Base-by-base conservation (phyloP, 2,797 vertebrate species). In the Menidia menidia region DNA sequence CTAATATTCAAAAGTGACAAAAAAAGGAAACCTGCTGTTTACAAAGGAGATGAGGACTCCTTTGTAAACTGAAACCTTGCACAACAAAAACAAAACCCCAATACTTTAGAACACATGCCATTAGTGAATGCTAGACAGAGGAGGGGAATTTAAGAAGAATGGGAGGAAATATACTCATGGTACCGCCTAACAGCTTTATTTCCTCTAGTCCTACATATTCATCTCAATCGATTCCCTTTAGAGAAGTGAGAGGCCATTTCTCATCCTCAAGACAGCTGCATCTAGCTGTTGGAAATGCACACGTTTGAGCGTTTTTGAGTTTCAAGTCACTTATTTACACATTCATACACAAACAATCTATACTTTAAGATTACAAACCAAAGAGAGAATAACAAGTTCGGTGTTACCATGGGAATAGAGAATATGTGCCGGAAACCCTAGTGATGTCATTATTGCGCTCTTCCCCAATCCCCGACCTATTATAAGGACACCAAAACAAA, bases 161-260 rank as follows among this genome's bases (percentile, higher is more conserved):
- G 16, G 41, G 33, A 56, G 61, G 15, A 63, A 69, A 81, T 68
- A 44, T 31, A 70, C 56, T 82, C 51, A 68, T 42, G 68, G 77
- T 84, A 51, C 51, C 56, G 58, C 60, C 69, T 73, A 82, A 86
- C 81, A 58, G 64, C 79, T 87, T 60, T 55, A 78, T 89, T 87
- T 87, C 78, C 77, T 77, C 52, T 41, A 41, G 75, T 71, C 59
- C 62, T 64, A 69, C 68, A 70, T 77, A 79, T 89, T 88, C 86
- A 84, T 85, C 84, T 66, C 81, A 87, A 90, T 87, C 69, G 75
- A 88, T 86, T 89, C 82, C 72, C 83, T 86, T 77, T 85, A 25
- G 72, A 86, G 79, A 75, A 75, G 81, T 67, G 71, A 78, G 84
- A 71, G 78, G 86, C 84, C 72, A 86, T 89, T 90, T 86, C 70